These are phyloP conservation scores for Microcebus jonahi DNA, from an alignment of 2,113 vertebrate genomes.

Conservation along the genomic window DNA sequence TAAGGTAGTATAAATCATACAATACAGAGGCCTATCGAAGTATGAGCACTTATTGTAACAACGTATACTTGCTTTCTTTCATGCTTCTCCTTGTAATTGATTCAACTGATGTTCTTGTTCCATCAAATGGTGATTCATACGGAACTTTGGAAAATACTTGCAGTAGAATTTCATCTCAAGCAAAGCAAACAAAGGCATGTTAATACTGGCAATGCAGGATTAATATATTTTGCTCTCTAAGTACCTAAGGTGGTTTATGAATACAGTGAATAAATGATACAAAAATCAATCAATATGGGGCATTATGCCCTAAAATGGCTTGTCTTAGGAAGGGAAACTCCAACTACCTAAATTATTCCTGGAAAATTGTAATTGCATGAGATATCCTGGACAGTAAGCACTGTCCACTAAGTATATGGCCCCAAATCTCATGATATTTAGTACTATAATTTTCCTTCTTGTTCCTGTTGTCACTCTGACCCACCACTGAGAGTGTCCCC, in stretches of 20 bases:
- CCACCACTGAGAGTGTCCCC: not conserved
- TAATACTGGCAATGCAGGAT: not conserved
- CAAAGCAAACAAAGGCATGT: not conserved
- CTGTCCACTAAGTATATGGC: not conserved
- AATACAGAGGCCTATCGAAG: not conserved
- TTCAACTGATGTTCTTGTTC: not conserved
- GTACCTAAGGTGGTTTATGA: not conserved
- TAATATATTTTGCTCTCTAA: not conserved
- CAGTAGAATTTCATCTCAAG: conserved; percentile 40
- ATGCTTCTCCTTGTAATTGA: not conserved
- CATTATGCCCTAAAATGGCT: not conserved
- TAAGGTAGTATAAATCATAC: not conserved
- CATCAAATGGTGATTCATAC: accelerated
- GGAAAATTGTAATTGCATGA: not conserved
- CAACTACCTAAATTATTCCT: not conserved
- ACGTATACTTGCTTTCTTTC: conserved; percentile 44
- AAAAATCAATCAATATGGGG: not conserved
- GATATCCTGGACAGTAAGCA: not conserved
- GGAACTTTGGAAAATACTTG: not conserved
- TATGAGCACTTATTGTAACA: not conserved
- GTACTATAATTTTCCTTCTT: not conserved
- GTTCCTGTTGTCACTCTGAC: not conserved
- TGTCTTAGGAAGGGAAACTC: not conserved
- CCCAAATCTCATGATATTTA: not conserved
- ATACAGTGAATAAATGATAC: not conserved